Evolutionary conservation across 1,140 invertebrate species (phyloP), one percentile per base, ranked within the genome.

Genomic region (Leptonema lineaticorne): DNA sequence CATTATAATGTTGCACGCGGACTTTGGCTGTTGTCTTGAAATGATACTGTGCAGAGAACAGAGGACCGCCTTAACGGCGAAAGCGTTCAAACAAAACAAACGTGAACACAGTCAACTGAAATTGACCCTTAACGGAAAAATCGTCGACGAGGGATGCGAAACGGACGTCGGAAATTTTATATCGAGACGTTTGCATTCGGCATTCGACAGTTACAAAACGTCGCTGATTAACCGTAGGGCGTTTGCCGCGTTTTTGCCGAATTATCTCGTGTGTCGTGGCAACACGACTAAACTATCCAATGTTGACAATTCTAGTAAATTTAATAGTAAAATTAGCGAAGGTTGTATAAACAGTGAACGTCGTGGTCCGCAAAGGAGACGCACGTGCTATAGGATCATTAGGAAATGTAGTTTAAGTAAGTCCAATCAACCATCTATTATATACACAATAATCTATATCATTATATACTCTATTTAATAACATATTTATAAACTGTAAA

Each of bases 11-110:
- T 26, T 29, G n/a, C 7, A 6, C 30, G 26, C 50, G 11, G 41
- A n/a, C 28, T 48, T 33, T 18, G 56, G 41, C 16, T 26, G 66
- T 57, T 60, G 53, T 2, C 67, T 60, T 8, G 65, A 29, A 16
- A 20, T 45, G 16, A 69, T 69, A 57, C 63, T 72, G 9, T 67
- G 63, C 41, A 45, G 70, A 5, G 70, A 72, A 57, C 70, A 72
- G 63, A 48, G 67, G 5, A 72, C 70, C 58, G 64, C 58, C 64
- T 46, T 69, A 30, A 69, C 70, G 22, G 63, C 67, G 26, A 60
- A 65, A 20, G 41, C 26, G 26, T 53, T 9, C 18, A 45, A 9
- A n/a, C 41, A 14, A 1, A n/a, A 5, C 22, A n/a, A 37, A n/a
- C n/a, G 18, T 29, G 29, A 62, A 9, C 3, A 14, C 1, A 16